Evolutionary conservation across 2,888 invertebrate genomes (phyloP).

Genomic region (Herminia tarsipennalis): DNA sequence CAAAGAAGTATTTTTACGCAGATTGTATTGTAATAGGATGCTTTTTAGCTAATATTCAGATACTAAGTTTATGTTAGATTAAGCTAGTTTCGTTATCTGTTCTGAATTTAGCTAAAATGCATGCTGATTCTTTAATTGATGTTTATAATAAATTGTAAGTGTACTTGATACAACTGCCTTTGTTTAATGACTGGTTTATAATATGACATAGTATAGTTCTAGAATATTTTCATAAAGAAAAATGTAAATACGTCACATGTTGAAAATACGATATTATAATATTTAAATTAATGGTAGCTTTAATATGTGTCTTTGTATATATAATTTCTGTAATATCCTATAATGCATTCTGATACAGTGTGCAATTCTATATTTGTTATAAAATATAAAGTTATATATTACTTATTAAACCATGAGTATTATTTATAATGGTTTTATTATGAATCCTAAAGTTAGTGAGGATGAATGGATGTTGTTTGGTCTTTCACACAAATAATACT

Average conservation of each 20-base stretch:
- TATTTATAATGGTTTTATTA: conserved; percentile 40
- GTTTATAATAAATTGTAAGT: conserved; percentile 46
- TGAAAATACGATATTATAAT: conserved; percentile 49
- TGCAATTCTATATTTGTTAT: conserved; percentile 83
- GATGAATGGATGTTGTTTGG: too few species aligned
- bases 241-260: conserved; percentile 44
- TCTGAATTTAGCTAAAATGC: conserved; percentile 41
- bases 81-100: conserved; percentile 34
- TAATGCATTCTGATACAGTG: conserved; percentile 66
- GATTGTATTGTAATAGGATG: conserved; percentile 15
- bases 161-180: conserved; percentile 69
- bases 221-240: conserved; percentile 50
- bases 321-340: conserved; percentile 66
- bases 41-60: conserved; percentile 35
- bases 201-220: too few species aligned
- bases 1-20: conserved; percentile 36
- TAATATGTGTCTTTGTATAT: conserved; percentile 74
- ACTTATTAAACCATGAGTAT: conserved; percentile 49
- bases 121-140: conserved; percentile 16
- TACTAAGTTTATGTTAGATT: conserved; percentile 27
- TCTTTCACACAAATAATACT: too few species aligned
- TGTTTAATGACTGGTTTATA: conserved; percentile 70
- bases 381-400: conserved; percentile 81
- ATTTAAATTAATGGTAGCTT: conserved; percentile 73
- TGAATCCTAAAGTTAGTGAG: neutral